These are phyloP conservation scores for Rhinogobius similis DNA, from an alignment of 2,113 vertebrate species.

Conservation along the genomic window DNA sequence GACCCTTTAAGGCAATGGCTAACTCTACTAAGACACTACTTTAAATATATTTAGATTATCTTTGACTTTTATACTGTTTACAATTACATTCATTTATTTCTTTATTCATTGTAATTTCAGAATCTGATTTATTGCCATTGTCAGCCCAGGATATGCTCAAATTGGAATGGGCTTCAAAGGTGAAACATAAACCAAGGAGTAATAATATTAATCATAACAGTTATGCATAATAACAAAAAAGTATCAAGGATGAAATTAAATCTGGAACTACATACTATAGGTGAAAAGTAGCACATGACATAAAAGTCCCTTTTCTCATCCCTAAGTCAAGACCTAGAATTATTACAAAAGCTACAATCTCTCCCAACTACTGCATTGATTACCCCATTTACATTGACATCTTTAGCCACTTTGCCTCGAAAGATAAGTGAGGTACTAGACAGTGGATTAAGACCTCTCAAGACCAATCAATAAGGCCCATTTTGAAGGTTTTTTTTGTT, in stretches of 20 bases:
- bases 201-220: not conserved
- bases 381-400: constrained; percentile 28
- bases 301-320: not conserved
- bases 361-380: constrained; percentile 18
- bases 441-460: constrained; percentile 12
- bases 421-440: constrained; percentile 23
- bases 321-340: constrained; percentile 1
- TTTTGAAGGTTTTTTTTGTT: not conserved
- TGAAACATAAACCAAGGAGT: not conserved
- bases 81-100: not conserved
- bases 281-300: not conserved
- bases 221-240: not conserved
- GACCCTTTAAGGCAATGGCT: not conserved
- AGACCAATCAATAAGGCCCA: not conserved
- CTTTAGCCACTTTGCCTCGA: constrained; percentile 13
- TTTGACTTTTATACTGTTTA: not conserved
- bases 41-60: not conserved
- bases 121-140: not conserved
- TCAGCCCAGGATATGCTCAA: too few species aligned
- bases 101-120: not conserved
- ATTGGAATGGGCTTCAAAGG: not conserved
- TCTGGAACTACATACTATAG: not conserved
- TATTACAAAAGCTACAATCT: not conserved
- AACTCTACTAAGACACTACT: not conserved
- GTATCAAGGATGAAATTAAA: not conserved